phyloP scores from a whole-genome alignment of 2,888 invertebrate species.

The Coenonympha glycerion region DNA sequence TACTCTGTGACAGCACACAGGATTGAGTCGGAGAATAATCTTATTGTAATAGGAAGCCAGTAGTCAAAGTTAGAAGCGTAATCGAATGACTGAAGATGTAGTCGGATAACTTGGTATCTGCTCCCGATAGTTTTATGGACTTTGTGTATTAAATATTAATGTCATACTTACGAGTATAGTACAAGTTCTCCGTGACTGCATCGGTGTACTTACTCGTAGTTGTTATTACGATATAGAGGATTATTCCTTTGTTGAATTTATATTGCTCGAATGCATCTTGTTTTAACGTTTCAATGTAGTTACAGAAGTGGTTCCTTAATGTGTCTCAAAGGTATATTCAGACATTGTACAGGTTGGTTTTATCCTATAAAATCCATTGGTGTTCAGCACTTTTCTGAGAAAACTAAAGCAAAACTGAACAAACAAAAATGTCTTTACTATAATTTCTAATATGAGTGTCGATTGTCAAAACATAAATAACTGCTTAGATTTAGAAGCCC shows the following conservation, averaged over 20 bases:
- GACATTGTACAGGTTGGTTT: too few species aligned
- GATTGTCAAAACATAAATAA: too few species aligned
- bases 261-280: not conserved
- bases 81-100: conserved; percentile 18
- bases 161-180: not conserved
- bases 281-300: not conserved
- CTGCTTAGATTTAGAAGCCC: too few species aligned
- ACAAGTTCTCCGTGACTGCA: not conserved
- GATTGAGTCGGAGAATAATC: conserved; percentile 35
- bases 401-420: too few species aligned
- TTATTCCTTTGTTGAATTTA: not conserved
- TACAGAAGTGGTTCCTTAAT: too few species aligned
- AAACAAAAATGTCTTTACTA: too few species aligned
- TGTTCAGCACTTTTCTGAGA: too few species aligned
- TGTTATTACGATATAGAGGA: not conserved
- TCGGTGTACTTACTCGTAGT: not conserved
- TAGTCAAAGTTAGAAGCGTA: conserved; percentile 24
- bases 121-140: conserved; percentile 6
- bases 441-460: too few species aligned
- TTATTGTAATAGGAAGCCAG: conserved; percentile 28
- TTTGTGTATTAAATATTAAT: conserved; percentile 7
- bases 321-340: too few species aligned
- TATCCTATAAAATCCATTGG: too few species aligned
- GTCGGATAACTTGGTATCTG: not conserved
- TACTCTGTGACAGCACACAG: conserved; percentile 19